A percentile compares a stretch with the other conserved stretches of the same genome.
Evolutionary conservation across 2,113 vertebrate species (phyloP).

Genomic region (Ariopsis seemanni): DNA sequence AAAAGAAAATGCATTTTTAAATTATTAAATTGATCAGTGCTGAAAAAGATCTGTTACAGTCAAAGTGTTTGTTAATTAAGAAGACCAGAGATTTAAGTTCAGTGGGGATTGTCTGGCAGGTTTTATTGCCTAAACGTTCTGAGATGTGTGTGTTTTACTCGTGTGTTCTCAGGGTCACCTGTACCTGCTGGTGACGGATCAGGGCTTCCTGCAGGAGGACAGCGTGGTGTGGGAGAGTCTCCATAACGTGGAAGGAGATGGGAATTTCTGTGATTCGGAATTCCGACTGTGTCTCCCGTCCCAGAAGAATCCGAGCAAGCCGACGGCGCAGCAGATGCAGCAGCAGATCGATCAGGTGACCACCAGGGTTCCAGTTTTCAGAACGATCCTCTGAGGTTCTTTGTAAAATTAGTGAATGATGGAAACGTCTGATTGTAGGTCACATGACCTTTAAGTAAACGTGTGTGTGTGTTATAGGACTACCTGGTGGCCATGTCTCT

Average conservation of each 20-base stretch:
- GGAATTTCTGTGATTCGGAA: conserved; percentile 87
- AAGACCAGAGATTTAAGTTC: too few relatives aligned
- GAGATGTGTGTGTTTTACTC: background rate
- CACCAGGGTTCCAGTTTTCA: background rate
- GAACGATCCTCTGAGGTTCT: background rate
- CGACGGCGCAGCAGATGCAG: conserved; percentile 71
- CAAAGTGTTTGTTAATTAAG: too few relatives aligned
- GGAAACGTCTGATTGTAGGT: background rate
- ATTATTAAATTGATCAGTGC: too few relatives aligned
- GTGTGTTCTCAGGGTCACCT: conserved; percentile 79
- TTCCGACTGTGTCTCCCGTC: conserved; percentile 81
- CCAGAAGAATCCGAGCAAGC: conserved; percentile 61
- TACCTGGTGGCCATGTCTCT: conserved; percentile 88
- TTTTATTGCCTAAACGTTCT: too few relatives aligned
- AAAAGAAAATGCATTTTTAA: too few relatives aligned
- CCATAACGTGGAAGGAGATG: conserved; percentile 89
- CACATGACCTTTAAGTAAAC: background rate
- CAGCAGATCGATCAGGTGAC: conserved; percentile 86
- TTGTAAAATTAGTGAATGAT: background rate
- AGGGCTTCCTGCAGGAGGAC: conserved; percentile 90
- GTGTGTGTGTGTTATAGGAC: conserved; percentile 72
- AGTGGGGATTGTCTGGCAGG: too few relatives aligned
- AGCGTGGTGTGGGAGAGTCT: conserved; percentile 89
- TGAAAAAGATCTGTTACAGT: too few relatives aligned
- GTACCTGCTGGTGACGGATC: conserved; percentile 92